Evolutionary conservation across 2,888 invertebrate species (phyloP).

Genomic region (Hydriomena furcata): DNA sequence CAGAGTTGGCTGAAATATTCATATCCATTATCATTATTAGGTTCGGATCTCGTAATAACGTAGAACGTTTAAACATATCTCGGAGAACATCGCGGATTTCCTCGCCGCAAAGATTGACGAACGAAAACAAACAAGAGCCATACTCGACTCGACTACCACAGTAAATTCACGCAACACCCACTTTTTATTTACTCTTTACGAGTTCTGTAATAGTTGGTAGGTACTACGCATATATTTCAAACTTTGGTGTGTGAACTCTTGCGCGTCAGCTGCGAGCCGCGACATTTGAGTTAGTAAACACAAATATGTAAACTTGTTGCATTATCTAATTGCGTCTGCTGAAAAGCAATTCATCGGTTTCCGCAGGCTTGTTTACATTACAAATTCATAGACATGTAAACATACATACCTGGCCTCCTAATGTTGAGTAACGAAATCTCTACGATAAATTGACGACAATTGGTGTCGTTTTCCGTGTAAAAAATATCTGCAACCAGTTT

Average conservation of each 20-base stretch:
- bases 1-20: slow-evolving; percentile 18
- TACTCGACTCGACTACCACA: slow-evolving; percentile 32
- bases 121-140: slow-evolving; percentile 43
- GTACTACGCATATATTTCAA: slow-evolving; percentile 5
- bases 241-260: slow-evolving; percentile 22
- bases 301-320: slow-evolving; percentile 3
- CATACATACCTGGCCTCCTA: slow-evolving; percentile 19
- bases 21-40: slow-evolving; percentile 22
- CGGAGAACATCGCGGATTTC: slow-evolving; percentile 35
- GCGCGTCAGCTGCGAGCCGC: slow-evolving; percentile 14
- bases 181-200: slow-evolving; percentile 35
- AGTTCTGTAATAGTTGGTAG: slow-evolving; percentile 26
- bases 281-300: slow-evolving; percentile 9
- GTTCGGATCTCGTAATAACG: slow-evolving; percentile 23
- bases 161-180: slow-evolving; percentile 31
- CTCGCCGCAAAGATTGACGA: slow-evolving; percentile 38
- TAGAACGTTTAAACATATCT: slow-evolving; percentile 31
- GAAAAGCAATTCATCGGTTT: slow-evolving; percentile 27
- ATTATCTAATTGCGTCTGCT: slow-evolving; percentile 14
- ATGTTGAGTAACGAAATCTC: not conserved
- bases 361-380: slow-evolving; percentile 27
- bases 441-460: not conserved
- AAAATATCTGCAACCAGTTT: too few relatives aligned
- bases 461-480: not conserved
- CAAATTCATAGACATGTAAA: slow-evolving; percentile 28